phyloP scores from a whole-genome alignment of 2,888 invertebrate genomes.

The Meliscaeva auricollis region DNA sequence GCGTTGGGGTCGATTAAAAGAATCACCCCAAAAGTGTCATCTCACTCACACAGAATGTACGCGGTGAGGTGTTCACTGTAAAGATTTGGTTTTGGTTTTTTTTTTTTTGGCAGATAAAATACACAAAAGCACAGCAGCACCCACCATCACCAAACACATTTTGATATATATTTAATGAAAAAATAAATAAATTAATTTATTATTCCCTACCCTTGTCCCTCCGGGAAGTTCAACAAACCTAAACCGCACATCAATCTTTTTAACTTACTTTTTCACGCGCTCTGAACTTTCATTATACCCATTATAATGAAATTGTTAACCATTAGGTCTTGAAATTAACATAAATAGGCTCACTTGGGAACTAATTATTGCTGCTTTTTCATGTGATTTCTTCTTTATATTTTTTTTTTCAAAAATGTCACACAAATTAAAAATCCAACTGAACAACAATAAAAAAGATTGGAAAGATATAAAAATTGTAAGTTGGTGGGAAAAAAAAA shows the following conservation, averaged over 20 bases:
- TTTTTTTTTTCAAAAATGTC: background rate
- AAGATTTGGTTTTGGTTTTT: background rate
- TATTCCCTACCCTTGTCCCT: constrained; percentile 1
- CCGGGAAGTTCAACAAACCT: constrained; percentile 27
- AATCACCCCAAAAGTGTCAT: constrained; percentile 12
- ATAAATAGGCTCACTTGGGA: constrained; percentile 66
- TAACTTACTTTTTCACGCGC: constrained; percentile 35
- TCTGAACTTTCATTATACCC: constrained; percentile 57
- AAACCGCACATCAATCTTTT: constrained; percentile 29
- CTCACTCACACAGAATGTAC: background rate
- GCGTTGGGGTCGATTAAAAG: constrained; percentile 13
- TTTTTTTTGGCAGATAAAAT: background rate
- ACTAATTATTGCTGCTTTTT: constrained; percentile 23
- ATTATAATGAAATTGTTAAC: constrained; percentile 52
- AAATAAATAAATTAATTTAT: background rate
- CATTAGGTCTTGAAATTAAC: constrained; percentile 55
- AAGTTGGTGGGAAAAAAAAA: background rate
- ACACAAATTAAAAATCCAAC: background rate
- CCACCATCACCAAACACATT: background rate
- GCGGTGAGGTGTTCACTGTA: background rate
- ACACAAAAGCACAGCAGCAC: background rate
- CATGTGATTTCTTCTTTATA: too few relatives aligned
- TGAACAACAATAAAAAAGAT: background rate
- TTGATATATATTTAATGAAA: background rate
- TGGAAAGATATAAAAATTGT: background rate